phyloP scores from a whole-genome alignment of 2,113 vertebrate species.

The Corythornis cristatus region DNA sequence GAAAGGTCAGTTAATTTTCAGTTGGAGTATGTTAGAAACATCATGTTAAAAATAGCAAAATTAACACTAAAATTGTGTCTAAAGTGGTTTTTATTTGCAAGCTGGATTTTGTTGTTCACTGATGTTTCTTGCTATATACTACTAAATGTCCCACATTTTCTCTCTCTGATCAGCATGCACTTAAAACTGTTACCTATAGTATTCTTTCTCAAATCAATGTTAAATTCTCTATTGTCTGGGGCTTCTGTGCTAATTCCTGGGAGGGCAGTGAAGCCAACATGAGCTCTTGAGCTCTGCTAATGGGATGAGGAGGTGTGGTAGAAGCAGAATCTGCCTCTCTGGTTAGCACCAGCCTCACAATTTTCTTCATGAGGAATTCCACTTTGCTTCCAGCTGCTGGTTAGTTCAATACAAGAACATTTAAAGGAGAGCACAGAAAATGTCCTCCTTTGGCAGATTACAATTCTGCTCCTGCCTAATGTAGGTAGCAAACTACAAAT shows the following conservation, averaged over 20 bases:
- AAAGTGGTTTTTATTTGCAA: background rate
- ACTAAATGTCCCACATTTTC: background rate
- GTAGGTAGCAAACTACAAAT: background rate
- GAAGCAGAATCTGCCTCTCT: background rate
- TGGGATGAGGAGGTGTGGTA: background rate
- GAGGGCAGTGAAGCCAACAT: background rate
- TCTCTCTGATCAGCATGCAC: background rate
- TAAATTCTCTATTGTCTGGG: background rate
- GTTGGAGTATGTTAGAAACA: background rate
- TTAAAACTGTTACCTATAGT: background rate
- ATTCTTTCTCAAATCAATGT: background rate
- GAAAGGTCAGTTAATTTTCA: background rate
- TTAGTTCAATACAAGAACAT: background rate
- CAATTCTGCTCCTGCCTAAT: rapidly evolving
- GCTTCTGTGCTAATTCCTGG: background rate
- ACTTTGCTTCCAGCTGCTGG: background rate
- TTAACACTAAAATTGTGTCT: background rate
- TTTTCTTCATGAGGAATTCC: background rate
- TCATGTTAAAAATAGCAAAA: background rate
- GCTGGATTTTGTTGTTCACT: background rate
- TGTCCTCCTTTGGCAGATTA: background rate
- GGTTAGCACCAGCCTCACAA: background rate
- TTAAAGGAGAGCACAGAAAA: background rate
- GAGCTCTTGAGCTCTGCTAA: background rate
- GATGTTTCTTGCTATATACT: background rate